Evolutionary conservation across 2,113 vertebrate genomes (phyloP).

Genomic region (Mastomys natalensis): DNA sequence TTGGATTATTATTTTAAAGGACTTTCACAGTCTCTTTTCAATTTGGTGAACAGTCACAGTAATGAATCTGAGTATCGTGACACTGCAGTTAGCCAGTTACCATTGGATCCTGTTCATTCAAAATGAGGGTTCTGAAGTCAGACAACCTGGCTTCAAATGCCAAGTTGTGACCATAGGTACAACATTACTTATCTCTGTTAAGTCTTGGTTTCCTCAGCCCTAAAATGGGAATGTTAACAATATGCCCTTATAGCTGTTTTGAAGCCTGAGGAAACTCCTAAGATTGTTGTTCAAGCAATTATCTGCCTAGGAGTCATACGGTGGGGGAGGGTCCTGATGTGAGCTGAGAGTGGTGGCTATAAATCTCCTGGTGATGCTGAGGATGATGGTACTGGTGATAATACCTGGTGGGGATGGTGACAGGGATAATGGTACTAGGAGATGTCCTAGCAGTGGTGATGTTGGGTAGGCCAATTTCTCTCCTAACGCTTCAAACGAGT

Average conservation of each 20-base stretch:
- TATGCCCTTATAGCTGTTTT: neutral
- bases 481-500: slow-evolving; percentile 11
- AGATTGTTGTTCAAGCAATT: neutral
- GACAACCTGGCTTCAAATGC: neutral
- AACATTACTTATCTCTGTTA: neutral
- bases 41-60: neutral
- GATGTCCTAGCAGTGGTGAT: neutral
- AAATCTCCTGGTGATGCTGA: too few relatives aligned
- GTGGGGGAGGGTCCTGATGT: neutral
- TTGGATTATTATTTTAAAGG: neutral
- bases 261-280: neutral
- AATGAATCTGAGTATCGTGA: neutral
- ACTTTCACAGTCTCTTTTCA: neutral
- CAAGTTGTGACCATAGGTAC: neutral
- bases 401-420: neutral
- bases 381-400: neutral
- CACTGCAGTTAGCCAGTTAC: neutral
- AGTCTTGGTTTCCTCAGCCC: neutral
- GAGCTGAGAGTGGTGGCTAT: too few relatives aligned
- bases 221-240: neutral
- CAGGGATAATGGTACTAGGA: neutral
- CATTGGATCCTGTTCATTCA: neutral
- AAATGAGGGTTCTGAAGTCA: neutral
- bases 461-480: neutral
- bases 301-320: neutral